Conservation (phyloP, 1,140 invertebrate species). For the Elymnias hypermnestra region DNA sequence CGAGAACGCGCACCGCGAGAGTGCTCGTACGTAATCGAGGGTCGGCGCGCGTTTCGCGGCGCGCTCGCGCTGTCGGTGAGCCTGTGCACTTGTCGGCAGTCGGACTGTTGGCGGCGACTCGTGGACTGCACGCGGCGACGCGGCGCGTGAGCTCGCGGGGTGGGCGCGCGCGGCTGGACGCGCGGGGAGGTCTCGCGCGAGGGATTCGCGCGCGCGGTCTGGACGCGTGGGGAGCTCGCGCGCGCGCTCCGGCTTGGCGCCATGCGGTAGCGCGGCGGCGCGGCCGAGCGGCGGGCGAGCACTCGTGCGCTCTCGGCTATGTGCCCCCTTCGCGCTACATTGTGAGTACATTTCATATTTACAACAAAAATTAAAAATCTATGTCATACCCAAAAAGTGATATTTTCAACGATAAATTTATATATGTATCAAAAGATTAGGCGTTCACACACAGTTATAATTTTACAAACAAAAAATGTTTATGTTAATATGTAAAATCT, state of each 20-base stretch:
- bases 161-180: slow-evolving; percentile 23
- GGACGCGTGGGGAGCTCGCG: slow-evolving; percentile 31
- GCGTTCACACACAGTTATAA: too few species aligned
- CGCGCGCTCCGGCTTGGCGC: slow-evolving; percentile 39
- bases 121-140: slow-evolving; percentile 37
- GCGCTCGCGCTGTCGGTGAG: slow-evolving; percentile 30
- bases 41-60: slow-evolving; percentile 23
- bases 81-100: slow-evolving; percentile 59
- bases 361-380: too few species aligned
- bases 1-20: slow-evolving; percentile 33
- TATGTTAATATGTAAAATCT: too few species aligned
- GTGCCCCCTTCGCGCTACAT: slow-evolving; percentile 73
- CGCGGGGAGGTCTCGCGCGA: slow-evolving; percentile 32
- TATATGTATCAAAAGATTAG: too few species aligned
- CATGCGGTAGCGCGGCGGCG: slow-evolving; percentile 67
- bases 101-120: slow-evolving; percentile 56
- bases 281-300: slow-evolving; percentile 67
- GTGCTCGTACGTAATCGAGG: slow-evolving; percentile 42
- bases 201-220: slow-evolving; percentile 31
- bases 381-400: too few species aligned
- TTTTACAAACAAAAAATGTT: too few species aligned
- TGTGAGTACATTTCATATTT: slow-evolving; percentile 51
- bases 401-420: too few species aligned
- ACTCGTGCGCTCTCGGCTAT: slow-evolving; percentile 72
- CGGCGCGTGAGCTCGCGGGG: slow-evolving; percentile 26